Conservation (phyloP, 2,113 vertebrate genomes). For the Clupea harengus region DNA sequence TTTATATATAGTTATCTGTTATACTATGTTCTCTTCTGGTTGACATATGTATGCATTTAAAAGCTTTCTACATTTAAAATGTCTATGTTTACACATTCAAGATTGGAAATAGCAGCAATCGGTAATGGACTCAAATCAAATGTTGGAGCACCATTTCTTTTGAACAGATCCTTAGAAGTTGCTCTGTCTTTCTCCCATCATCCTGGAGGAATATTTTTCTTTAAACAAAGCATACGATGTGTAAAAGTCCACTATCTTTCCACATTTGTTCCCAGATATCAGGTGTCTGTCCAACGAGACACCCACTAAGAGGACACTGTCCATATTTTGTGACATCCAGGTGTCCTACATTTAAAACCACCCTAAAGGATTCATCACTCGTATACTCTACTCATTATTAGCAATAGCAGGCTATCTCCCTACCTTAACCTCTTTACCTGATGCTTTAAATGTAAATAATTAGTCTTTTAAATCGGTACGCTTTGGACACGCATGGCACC, state of each 20-base stretch:
- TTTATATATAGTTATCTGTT: slow-evolving; percentile 38
- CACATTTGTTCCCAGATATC: slow-evolving; percentile 14
- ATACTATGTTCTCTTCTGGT: slow-evolving; percentile 40
- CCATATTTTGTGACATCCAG: neutral
- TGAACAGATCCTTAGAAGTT: slow-evolving; percentile 27
- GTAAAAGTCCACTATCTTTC: neutral
- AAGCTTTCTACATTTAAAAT: slow-evolving; percentile 39
- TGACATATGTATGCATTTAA: slow-evolving; percentile 48
- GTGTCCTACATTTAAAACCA: slow-evolving; percentile 10
- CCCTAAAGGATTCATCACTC: neutral
- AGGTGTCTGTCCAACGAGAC: neutral
- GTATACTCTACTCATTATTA: neutral
- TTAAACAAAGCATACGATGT: neutral
- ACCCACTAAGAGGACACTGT: neutral
- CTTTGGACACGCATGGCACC: neutral
- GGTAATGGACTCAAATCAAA: slow-evolving; percentile 48
- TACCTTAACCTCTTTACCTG: neutral
- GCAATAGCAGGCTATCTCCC: neutral
- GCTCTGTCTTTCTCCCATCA: slow-evolving; percentile 21
- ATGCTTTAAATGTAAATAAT: slow-evolving; percentile 1
- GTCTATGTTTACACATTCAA: slow-evolving; percentile 52
- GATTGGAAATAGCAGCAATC: slow-evolving; percentile 56
- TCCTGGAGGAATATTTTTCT: slow-evolving; percentile 19
- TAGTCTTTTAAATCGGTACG: neutral
- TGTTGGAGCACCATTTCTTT: slow-evolving; percentile 52